phyloP scores from a whole-genome alignment of 2,113 vertebrate genomes.

The cattle (Bos taurus) region DNA sequence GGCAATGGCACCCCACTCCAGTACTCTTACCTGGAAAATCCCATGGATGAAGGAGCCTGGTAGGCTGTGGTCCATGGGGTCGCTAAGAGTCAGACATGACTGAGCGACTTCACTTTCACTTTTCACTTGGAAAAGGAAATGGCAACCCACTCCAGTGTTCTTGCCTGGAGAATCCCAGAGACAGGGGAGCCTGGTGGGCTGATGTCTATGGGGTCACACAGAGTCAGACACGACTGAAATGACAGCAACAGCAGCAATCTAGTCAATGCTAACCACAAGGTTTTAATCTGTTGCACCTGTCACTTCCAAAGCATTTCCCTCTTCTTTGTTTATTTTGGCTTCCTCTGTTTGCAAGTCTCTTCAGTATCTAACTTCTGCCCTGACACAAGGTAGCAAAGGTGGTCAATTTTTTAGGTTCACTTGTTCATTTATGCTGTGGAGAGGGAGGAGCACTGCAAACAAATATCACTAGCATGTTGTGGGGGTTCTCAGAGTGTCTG shows the following conservation, averaged over 20 bases:
- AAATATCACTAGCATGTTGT: background rate
- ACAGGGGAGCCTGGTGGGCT: no score
- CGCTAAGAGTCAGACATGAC: no score
- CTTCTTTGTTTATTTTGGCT: background rate
- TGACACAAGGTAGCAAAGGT: background rate
- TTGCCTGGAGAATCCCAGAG: no score
- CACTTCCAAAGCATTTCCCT: background rate
- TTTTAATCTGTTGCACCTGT: background rate
- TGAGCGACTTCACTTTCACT: no score
- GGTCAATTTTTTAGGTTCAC: background rate
- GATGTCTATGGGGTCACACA: no score
- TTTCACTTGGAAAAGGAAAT: no score
- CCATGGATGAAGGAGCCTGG: no score
- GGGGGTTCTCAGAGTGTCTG: background rate
- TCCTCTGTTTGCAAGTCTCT: background rate
- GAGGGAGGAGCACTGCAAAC: background rate
- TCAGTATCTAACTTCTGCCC: background rate
- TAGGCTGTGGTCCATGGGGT: accelerated
- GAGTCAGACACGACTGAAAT: no score
- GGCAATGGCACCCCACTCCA: no score
- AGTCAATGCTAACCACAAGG: background rate
- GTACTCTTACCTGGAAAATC: no score
- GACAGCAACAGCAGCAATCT: background rate
- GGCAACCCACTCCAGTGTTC: no score
- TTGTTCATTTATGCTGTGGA: background rate